Conservation (phyloP, 1,140 invertebrate genomes). For the Nasonia longicornis region DNA sequence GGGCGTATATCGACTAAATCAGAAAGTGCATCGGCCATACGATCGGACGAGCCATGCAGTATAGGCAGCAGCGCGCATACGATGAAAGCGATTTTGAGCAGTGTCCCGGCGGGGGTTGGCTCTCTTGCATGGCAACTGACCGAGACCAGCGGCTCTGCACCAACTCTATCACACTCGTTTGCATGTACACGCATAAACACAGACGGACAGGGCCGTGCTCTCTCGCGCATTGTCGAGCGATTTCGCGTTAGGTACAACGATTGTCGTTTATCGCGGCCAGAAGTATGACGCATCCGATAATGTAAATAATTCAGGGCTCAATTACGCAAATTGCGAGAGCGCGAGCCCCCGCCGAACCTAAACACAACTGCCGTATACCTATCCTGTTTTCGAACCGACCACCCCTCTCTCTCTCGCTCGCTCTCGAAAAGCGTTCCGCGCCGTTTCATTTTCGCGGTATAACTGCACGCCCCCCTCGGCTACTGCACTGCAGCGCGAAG, state of each 20-base stretch:
- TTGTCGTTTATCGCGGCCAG: slow-evolving; percentile 61
- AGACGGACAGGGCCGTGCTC: not conserved
- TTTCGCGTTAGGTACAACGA: slow-evolving; percentile 51
- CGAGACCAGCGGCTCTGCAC: not conserved
- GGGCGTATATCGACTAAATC: not conserved
- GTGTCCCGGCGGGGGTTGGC: not conserved
- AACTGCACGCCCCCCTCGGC: slow-evolving; percentile 31
- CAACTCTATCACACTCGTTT: not conserved
- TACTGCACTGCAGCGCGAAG: slow-evolving; percentile 16
- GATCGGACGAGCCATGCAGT: too few species aligned
- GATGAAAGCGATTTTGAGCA: slow-evolving; percentile 3
- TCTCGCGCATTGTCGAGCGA: slow-evolving; percentile 49
- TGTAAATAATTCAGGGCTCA: slow-evolving; percentile 69
- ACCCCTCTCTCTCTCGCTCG: slow-evolving; percentile 28
- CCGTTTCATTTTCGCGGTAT: slow-evolving; percentile 51
- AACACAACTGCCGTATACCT: not conserved
- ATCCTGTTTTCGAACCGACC: slow-evolving; percentile 6
- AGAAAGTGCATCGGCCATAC: not conserved
- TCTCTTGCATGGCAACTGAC: not conserved
- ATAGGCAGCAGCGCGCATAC: not conserved
- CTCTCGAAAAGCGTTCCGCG: slow-evolving; percentile 49
- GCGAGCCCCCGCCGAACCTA: slow-evolving; percentile 37
- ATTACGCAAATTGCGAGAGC: slow-evolving; percentile 67
- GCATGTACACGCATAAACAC: too few species aligned
- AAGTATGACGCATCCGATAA: slow-evolving; percentile 66